phyloP scores from a whole-genome alignment of 2,797 vertebrate species.

The Sus cebifrons region DNA sequence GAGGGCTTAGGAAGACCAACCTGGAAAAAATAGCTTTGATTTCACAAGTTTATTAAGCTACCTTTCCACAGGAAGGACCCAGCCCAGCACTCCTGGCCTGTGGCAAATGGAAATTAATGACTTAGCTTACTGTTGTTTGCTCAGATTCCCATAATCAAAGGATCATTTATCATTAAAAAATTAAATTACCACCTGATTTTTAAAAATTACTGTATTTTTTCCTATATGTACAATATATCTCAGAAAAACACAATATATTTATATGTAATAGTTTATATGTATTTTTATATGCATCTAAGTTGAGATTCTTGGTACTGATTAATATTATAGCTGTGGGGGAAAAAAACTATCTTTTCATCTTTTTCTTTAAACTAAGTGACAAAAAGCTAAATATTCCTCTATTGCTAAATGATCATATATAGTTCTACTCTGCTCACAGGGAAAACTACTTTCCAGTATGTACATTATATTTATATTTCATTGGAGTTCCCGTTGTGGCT shows the following conservation, averaged over 20 bases:
- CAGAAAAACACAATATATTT: not conserved
- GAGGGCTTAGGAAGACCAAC: not conserved
- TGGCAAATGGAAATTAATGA: not conserved
- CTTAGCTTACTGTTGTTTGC: not conserved
- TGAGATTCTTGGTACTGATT: conserved; percentile 7
- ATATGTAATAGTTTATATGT: not conserved
- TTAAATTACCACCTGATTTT: conserved; percentile 28
- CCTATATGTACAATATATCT: not conserved
- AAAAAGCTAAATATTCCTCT: conserved; percentile 18
- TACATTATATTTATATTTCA: conserved; percentile 21
- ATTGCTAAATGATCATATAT: conserved; percentile 12
- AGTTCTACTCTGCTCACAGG: not conserved
- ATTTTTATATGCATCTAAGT: not conserved
- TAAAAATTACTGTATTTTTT: conserved; percentile 11
- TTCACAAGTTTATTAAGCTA: conserved; percentile 13
- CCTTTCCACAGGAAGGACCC: not conserved
- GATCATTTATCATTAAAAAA: not conserved
- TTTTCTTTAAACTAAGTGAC: conserved; percentile 53
- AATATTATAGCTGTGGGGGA: not conserved
- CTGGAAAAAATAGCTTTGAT: not conserved
- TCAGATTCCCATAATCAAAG: not conserved
- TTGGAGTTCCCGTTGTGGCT: not conserved
- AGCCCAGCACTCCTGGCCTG: not conserved
- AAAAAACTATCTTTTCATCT: not conserved
- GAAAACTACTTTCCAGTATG: conserved; percentile 19